Base-by-base conservation (phyloP, 2,797 vertebrate genomes). In the Sebastes itinus region DNA sequence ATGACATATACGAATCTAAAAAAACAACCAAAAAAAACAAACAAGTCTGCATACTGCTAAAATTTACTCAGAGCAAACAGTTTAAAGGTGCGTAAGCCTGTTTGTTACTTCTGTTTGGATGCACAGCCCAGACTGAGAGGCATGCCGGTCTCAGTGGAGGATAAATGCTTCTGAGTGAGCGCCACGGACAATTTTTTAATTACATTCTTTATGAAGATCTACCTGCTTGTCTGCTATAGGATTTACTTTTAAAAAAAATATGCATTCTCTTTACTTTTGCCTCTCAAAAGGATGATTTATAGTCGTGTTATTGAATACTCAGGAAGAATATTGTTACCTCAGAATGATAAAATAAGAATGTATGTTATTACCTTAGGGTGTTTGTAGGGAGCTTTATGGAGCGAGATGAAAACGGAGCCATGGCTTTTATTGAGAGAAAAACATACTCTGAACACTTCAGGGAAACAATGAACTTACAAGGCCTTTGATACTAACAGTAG, bases 321-420 rank as follows among this genome's bases (percentile, higher is more conserved):
- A 95, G 94, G 94, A 95, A 95, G 80, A 94, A 88, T 91, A 93
- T 90, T 90, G 92, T 93, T 95, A 94, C 94, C 94, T 95, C 93
- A 92, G 86, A 95, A 90, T 91, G 91, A 93, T 93, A 77, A 93
- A 90, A 90, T 83, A 92, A 87, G 95, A 95, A 94, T 95, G 94
- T 94, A 95, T 94, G 89, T 92, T 89, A 87, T 90, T 84, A 93
- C 90, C 89, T 91, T 89, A 66, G 83, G 88, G 89, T 89, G 89
- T 89, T 89, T 85, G 78, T 93, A 74, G 87, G 85, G 87, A 92
- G 88, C 90, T 92, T 92, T 92, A 92, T 61, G 83, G 89, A 89
- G 86, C 66, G 23, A 77, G 72, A 84, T 69, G 59, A 81, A 87
- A 78, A 90, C 7, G 33, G 83, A 93, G 86, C 86, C 80, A 78